Evolutionary conservation across 2,797 vertebrate genomes (phyloP).

Genomic region (Tarsius wallacei): DNA sequence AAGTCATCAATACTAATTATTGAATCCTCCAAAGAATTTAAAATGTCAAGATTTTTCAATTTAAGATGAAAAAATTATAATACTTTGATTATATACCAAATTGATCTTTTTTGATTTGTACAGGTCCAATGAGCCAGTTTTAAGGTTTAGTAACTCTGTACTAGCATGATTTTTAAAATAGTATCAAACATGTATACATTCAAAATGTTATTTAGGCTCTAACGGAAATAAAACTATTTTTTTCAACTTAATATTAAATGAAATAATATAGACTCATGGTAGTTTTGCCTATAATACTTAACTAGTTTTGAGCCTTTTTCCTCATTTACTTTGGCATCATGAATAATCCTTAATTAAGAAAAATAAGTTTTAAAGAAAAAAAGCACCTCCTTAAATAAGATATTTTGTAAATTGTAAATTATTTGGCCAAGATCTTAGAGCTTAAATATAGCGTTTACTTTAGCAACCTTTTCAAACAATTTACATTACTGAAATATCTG

Average conservation of each 20-base stretch:
- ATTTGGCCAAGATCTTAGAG: conserved; percentile 74
- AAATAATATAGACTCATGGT: conserved; percentile 16
- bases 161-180: conserved; percentile 47
- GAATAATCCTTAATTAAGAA: conserved; percentile 78
- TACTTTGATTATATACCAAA: conserved; percentile 12
- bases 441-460: conserved; percentile 57
- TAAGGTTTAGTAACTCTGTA: conserved; percentile 68
- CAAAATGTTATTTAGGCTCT: conserved; percentile 59
- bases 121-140: neutral
- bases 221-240: conserved; percentile 62
- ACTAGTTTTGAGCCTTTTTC: conserved; percentile 45
- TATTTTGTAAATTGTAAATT: conserved; percentile 64
- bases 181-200: conserved; percentile 49
- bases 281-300: conserved; percentile 47
- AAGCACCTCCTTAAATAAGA: conserved; percentile 71
- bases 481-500: conserved; percentile 57
- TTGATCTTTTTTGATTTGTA: conserved; percentile 7
- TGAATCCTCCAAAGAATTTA: conserved; percentile 18
- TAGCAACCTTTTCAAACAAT: conserved; percentile 60
- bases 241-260: conserved; percentile 56
- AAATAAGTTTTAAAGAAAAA: conserved; percentile 77
- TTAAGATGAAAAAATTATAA: conserved; percentile 18
- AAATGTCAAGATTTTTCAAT: conserved; percentile 14
- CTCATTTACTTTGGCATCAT: conserved; percentile 81
- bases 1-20: neutral